Conservation (phyloP, 2,113 vertebrate genomes). For the Elanus axillaris region DNA sequence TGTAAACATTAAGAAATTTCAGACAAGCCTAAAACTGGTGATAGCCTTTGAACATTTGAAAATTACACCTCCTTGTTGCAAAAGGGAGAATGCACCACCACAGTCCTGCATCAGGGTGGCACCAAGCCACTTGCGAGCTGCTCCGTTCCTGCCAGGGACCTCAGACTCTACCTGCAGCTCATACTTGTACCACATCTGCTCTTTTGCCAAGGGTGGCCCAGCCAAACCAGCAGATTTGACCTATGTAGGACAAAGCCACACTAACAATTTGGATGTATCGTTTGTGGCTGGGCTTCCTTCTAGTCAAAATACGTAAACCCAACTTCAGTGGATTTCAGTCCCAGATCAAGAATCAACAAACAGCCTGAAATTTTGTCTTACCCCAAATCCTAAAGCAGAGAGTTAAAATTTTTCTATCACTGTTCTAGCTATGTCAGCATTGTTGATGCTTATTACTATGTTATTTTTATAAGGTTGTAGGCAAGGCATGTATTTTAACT, state of each 20-base stretch:
- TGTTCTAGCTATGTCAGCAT: background rate
- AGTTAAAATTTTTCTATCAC: background rate
- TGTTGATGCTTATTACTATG: background rate
- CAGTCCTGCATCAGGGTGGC: background rate
- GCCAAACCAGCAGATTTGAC: background rate
- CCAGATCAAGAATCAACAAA: background rate
- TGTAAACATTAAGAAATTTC: background rate
- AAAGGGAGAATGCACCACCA: too few relatives aligned
- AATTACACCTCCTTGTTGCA: background rate
- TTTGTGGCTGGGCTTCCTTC: background rate
- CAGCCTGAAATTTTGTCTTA: background rate
- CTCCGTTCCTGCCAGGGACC: background rate
- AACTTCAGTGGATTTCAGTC: background rate
- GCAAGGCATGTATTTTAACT: background rate
- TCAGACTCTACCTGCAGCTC: background rate
- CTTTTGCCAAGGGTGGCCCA: background rate
- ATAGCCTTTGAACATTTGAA: background rate
- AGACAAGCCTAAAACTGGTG: background rate
- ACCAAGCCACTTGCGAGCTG: background rate
- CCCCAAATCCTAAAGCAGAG: background rate
- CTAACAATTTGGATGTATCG: background rate
- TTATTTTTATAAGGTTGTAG: background rate
- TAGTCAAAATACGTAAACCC: background rate
- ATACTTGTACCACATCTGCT: background rate
- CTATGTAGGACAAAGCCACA: background rate